Evolutionary conservation across 2,888 invertebrate species (phyloP).

Genomic region (Drosophila sordidula): DNA sequence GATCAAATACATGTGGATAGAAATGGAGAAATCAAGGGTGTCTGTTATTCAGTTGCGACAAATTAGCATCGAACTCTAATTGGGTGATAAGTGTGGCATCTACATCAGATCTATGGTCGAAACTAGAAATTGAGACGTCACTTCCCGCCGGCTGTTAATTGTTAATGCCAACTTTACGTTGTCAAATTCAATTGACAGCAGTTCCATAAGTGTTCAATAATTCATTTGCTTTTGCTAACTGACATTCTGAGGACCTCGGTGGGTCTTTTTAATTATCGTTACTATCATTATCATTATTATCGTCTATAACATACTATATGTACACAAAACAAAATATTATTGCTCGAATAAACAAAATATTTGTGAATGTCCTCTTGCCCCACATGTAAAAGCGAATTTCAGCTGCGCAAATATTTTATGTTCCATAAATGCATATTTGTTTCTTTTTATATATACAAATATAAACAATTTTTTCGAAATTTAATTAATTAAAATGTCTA

Average conservation of each 20-base stretch:
- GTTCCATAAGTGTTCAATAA: constrained; percentile 28
- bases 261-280: constrained; percentile 37
- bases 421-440: background rate
- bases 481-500: background rate
- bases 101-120: constrained; percentile 5
- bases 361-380: background rate
- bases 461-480: background rate
- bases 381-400: background rate
- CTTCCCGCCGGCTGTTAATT: constrained; percentile 34
- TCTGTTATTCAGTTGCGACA: constrained; percentile 3
- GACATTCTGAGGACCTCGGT: background rate
- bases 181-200: constrained; percentile 50
- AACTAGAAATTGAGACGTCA: constrained; percentile 9
- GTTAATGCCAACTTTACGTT: constrained; percentile 20
- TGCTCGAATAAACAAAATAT: background rate
- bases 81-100: constrained; percentile 52
- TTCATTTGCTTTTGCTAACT: constrained; percentile 5
- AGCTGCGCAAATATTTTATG: constrained; percentile 35
- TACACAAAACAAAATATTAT: background rate
- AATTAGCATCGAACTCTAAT: constrained; percentile 56
- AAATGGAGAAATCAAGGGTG: background rate
- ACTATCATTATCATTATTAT: constrained; percentile 4
- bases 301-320: background rate
- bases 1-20: too few relatives aligned
- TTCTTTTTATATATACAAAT: background rate